Evolutionary conservation across 1,140 invertebrate species (phyloP).

Genomic region (Vanessa tameamea): DNA sequence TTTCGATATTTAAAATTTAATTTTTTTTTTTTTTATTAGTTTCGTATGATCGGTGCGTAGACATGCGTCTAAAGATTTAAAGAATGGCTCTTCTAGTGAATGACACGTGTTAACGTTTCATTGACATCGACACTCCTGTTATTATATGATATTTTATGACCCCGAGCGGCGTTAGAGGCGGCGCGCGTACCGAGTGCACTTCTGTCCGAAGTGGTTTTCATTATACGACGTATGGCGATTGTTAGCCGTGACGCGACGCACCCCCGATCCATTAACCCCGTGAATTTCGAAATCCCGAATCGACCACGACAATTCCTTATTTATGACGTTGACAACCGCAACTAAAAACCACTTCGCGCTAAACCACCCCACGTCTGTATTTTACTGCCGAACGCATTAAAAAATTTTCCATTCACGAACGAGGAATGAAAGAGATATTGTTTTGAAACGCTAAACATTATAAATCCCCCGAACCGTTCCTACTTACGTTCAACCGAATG

Average conservation of each 20-base stretch:
- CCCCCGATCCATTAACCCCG: slow-evolving; percentile 62
- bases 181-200: slow-evolving; percentile 64
- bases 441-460: slow-evolving; percentile 62
- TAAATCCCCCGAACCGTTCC: slow-evolving; percentile 69
- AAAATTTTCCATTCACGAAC: slow-evolving; percentile 31
- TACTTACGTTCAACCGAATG: slow-evolving; percentile 64
- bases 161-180: slow-evolving; percentile 50
- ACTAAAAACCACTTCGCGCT: slow-evolving; percentile 54
- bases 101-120: slow-evolving; percentile 9
- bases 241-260: slow-evolving; percentile 73
- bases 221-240: slow-evolving; percentile 70
- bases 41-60: too few species aligned
- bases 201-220: slow-evolving; percentile 66
- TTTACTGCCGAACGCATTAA: slow-evolving; percentile 60
- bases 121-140: slow-evolving; percentile 51
- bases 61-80: too few species aligned
- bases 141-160: slow-evolving; percentile 58
- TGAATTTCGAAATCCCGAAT: slow-evolving; percentile 64
- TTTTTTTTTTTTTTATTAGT: too few species aligned
- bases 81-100: slow-evolving; percentile 11
- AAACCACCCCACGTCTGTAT: slow-evolving; percentile 56
- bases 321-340: slow-evolving; percentile 72
- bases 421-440: slow-evolving; percentile 39
- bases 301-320: slow-evolving; percentile 72
- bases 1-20: too few species aligned